Evolutionary conservation across 2,797 vertebrate species (phyloP), one percentile per base, ranked within the genome.

Genomic region (Chloroceryle inda): DNA sequence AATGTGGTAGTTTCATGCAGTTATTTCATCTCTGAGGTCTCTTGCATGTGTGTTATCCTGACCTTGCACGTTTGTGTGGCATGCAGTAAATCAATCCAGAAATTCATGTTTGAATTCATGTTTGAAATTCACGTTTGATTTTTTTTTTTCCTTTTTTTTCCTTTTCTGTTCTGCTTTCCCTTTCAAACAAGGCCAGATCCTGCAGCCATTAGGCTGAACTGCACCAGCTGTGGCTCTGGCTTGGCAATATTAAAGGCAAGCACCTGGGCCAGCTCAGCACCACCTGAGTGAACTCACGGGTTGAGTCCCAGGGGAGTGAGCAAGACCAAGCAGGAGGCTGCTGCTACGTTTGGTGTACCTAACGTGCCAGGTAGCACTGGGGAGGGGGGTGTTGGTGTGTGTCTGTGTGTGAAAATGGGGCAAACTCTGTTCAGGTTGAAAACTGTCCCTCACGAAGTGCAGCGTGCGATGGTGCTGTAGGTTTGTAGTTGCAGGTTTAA

Each of bases 141-240:
- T 40, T 26, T n/a, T 7, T 53, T 44, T 56, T 31, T 49, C 38
- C 44, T 31, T 45, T 19, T 7, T 73, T 80, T 88, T 88, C 58
- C 31, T 72, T 87, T 83, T 85, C 26, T 75, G 68, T 81, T 86
- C 58, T 87, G 56, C 61, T 82, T 95, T 95, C 86, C 67, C 91
- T 96, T 96, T 94, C 88, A 94, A 94, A 92, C 13, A 79, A 89
- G 85, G 91, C 88, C 94, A 95, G 89, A 59, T 94, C 89, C 94
- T 86, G 71, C 61, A 94, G 91, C 75, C 94, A 94, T 89, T 91
- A 85, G 62, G 77, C 29, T 76, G 83, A 93, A 76, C 93, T 96
- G 80, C 95, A 93, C 94, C 94, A 93, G 91, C 26, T 88, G 79
- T 95, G 89, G 66, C 91, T 91, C 89, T 81, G 77, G 37, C 50